Conservation (phyloP, 2,113 vertebrate genomes). For the Cyanoderma ruficeps region DNA sequence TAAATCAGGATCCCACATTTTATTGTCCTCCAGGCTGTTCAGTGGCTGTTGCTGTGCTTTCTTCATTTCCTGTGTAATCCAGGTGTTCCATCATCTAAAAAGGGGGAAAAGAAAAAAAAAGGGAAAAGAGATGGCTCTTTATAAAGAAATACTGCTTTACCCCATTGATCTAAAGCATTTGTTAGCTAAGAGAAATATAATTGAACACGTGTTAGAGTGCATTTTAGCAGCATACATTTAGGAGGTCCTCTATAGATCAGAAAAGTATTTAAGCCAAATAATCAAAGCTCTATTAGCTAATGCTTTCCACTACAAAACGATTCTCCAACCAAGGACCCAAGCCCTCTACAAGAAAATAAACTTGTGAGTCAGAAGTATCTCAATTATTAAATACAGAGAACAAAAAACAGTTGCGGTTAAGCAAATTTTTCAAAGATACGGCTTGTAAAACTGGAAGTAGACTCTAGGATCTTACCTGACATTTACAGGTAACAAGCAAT, state of each 20-base stretch:
- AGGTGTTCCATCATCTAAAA: constrained; percentile 76
- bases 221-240: constrained; percentile 36
- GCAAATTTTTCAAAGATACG: background rate
- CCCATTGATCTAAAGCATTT: background rate
- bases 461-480: background rate
- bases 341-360: background rate
- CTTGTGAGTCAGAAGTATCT: background rate
- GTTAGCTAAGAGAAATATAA: constrained; percentile 52
- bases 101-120: background rate
- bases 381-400: background rate
- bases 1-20: background rate
- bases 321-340: background rate
- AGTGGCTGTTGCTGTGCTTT: constrained; percentile 45
- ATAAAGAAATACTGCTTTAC: background rate
- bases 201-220: constrained; percentile 15
- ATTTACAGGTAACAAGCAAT: background rate
- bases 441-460: background rate
- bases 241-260: background rate
- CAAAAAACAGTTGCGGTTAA: background rate
- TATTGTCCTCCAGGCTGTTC: constrained; percentile 65
- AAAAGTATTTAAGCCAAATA: background rate
- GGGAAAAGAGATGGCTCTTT: background rate
- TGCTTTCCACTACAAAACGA: background rate
- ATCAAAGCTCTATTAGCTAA: background rate
- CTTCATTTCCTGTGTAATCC: constrained; percentile 74